A percentile compares a stretch with the other conserved stretches of the same genome.
phyloP scores from a whole-genome alignment of 2,797 vertebrate species.

The Lacerta bilineata region DNA sequence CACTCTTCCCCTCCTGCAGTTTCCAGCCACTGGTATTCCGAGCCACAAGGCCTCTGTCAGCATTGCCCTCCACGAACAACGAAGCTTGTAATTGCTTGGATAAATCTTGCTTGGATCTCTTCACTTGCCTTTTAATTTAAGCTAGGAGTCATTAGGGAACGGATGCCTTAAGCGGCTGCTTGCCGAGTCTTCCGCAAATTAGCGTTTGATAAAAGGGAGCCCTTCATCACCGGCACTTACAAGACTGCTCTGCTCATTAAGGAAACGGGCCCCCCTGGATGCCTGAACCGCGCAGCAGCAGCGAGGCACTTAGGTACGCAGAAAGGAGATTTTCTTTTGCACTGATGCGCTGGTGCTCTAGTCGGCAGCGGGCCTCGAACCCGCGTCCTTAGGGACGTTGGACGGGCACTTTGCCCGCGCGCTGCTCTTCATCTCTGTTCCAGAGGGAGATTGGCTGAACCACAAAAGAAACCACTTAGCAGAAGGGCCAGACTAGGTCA shows the following conservation, averaged over 20 bases:
- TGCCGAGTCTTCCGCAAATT: background rate
- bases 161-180: background rate
- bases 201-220: background rate
- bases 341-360: accelerated
- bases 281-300: background rate
- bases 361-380: background rate
- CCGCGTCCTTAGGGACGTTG: background rate
- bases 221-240: background rate
- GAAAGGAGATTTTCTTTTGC: background rate
- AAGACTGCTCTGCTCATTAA: background rate
- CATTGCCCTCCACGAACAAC: background rate
- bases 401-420: background rate
- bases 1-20: too few relatives aligned
- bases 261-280: background rate
- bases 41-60: too few relatives aligned
- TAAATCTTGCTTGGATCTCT: background rate
- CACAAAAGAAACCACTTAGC: background rate
- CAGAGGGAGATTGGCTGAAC: background rate
- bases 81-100: background rate
- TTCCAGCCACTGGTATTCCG: too few relatives aligned
- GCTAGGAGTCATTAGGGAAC: background rate
- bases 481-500: background rate
- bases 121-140: background rate
- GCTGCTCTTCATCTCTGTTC: background rate
- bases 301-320: background rate